Conservation (phyloP, 1,140 invertebrate genomes). For the Ladona fulva region DNA sequence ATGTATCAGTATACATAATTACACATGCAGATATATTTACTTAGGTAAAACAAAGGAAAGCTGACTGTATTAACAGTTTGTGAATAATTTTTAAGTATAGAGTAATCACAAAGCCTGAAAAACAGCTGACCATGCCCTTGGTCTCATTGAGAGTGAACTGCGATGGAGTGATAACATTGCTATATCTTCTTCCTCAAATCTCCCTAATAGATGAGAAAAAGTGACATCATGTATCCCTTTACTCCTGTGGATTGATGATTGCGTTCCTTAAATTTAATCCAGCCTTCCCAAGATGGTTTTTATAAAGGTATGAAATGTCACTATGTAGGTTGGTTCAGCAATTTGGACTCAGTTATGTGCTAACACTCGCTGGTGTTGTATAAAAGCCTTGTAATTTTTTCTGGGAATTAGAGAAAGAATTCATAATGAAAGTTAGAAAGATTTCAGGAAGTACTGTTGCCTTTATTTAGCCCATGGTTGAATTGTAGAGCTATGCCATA, state of each 20-base stretch:
- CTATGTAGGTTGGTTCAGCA: no score
- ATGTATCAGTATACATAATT: neutral
- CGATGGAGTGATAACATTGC: neutral
- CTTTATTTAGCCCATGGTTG: no score
- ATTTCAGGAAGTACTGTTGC: no score
- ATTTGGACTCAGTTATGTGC: no score
- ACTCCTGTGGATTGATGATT: neutral
- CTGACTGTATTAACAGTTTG: neutral
- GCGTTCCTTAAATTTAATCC: neutral
- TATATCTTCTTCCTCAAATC: neutral
- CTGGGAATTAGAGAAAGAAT: no score
- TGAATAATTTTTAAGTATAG: neutral
- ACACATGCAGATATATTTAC: slow-evolving; percentile 3
- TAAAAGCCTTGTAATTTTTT: no score
- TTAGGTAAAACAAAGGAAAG: neutral
- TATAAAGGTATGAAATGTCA: neutral
- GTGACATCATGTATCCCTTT: neutral
- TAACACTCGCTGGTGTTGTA: no score
- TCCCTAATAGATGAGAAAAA: no score
- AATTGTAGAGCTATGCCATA: no score
- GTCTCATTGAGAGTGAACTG: no score
- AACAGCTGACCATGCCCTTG: no score
- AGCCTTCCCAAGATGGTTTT: neutral
- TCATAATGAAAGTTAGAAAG: no score
- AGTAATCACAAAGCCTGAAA: neutral